Evolutionary conservation across 2,797 vertebrate genomes (phyloP), one percentile per base, ranked within the genome.

Genomic region (Typhlichthys subterraneus): DNA sequence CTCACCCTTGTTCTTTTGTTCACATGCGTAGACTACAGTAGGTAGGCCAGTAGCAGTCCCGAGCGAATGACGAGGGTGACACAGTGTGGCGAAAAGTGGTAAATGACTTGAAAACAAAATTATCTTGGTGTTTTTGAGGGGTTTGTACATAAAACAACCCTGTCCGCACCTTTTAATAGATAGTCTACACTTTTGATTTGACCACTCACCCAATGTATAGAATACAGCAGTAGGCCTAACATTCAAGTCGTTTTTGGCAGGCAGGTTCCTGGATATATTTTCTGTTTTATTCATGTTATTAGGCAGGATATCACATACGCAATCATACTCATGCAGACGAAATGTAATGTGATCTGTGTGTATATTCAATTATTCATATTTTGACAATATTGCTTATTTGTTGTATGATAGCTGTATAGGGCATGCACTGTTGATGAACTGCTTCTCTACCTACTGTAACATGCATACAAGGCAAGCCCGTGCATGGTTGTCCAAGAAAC

Each of bases 401-500:
- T 2, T 42, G 9, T 42, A 10, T 42, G 38, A 42, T 42, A 42
- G 7, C 38, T 42, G 9, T 14, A 17, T 14, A 50, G 48, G 17
- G 9, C 49, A 51, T 45, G 13, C 6, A 12, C 19, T 67, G 77
- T 53, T 13, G 62, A 65, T 82, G 77, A 84, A 79, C 79, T 69
- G 79, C 84, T 69, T 75, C 74, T 87, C 76, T 53, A 79, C 12
- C 17, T 49, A 58, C 85, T 84, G 73, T 81, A 83, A 79, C 82
- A 83, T 69, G 87, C 88, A 87, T 84, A 86, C 82, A 86, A 88
- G 84, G 90, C 88, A 70, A 89, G 90, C 92, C 93, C 92, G 85
- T 93, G 93, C 91, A 72, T 86, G 87, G 76, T 73, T 70, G 92
- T 85, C 67, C 84, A 84, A 93, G 94, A 94, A 95, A 95, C 95